A percentile compares a stretch with the other conserved stretches of the same genome.
Evolutionary conservation across 2,888 invertebrate species (phyloP).

Genomic region (Synanthedon vespiformis): DNA sequence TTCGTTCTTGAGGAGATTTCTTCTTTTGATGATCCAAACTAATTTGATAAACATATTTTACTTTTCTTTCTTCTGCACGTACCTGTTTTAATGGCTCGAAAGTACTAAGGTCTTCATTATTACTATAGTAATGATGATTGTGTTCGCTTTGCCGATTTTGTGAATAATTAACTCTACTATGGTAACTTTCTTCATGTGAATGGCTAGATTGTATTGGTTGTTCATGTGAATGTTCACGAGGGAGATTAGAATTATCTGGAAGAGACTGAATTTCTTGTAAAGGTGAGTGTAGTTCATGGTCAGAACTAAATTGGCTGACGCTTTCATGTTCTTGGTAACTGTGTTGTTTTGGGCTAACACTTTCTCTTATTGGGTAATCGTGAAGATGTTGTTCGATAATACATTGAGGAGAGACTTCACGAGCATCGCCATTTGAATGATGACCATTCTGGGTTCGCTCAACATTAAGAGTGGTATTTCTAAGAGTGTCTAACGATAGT

Average conservation of each 20-base stretch:
- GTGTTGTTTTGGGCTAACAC: conserved; percentile 5
- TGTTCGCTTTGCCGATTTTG: neutral
- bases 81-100: conserved; percentile 1
- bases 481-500: neutral
- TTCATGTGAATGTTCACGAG: conserved; percentile 9
- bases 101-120: neutral
- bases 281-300: conserved; percentile 7
- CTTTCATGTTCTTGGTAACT: conserved; percentile 8
- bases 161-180: neutral
- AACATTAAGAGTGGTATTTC: neutral
- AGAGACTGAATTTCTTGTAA: conserved; percentile 7
- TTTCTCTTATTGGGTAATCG: neutral
- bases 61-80: conserved; percentile 8
- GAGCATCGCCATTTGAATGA: neutral
- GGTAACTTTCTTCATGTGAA: conserved; percentile 1
- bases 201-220: conserved; percentile 10
- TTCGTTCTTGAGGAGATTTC: conserved; percentile 6
- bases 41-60: conserved; percentile 27
- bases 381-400: neutral
- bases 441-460: neutral
- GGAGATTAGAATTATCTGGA: conserved; percentile 11
- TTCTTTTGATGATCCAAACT: conserved; percentile 21
- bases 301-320: conserved; percentile 6
- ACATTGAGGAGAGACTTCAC: neutral
- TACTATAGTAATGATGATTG: neutral